Conservation (phyloP, 2,113 vertebrate species). For the Salvator merianae region DNA sequence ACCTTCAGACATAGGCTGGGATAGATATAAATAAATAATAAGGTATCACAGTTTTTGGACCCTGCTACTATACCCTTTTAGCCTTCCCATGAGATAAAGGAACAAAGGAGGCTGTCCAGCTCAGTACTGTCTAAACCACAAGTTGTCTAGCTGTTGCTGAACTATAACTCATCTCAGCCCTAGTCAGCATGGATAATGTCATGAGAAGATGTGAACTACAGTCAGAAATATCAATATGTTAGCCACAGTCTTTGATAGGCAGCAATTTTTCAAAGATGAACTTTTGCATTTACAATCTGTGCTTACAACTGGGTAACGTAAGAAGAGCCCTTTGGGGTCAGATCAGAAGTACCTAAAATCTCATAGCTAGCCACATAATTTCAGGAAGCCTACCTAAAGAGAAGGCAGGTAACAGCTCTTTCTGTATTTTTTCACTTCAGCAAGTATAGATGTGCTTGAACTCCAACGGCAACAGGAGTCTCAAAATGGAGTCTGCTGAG, state of each 20-base stretch:
- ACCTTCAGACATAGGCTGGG: too few relatives aligned
- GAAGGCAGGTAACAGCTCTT: neutral
- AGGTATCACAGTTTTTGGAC: neutral
- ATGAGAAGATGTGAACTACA: too few relatives aligned
- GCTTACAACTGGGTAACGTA: neutral
- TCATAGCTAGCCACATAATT: neutral
- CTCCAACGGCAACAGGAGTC: too few relatives aligned
- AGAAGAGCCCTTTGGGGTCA: neutral
- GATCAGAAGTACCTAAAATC: neutral
- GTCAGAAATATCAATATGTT: too few relatives aligned
- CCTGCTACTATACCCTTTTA: conserved; percentile 1
- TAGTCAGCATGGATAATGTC: too few relatives aligned
- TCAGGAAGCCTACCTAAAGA: neutral
- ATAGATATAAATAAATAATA: too few relatives aligned
- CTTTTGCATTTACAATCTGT: neutral
- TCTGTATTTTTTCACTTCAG: neutral
- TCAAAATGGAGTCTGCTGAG: too few relatives aligned
- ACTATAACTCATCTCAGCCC: too few relatives aligned
- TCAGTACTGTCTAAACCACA: neutral
- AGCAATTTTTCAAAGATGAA: too few relatives aligned
- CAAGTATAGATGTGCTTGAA: too few relatives aligned
- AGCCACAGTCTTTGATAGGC: too few relatives aligned
- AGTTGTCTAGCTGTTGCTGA: too few relatives aligned
- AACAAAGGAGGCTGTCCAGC: neutral
- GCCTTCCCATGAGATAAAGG: neutral